phyloP scores from a whole-genome alignment of 2,113 vertebrate species.

The Chrysochloris asiatica region DNA sequence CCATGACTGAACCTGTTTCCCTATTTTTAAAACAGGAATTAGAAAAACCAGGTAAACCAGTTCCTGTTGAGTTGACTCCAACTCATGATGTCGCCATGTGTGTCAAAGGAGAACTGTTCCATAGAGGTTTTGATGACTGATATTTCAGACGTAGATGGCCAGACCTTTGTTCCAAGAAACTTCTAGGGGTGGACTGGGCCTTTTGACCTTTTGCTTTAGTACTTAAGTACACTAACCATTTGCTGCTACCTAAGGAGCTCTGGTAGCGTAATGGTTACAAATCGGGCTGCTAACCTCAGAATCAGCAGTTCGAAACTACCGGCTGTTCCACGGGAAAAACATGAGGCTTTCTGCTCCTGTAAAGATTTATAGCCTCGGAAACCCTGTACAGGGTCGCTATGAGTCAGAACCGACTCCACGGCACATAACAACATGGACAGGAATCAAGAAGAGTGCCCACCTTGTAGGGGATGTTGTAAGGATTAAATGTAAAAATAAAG shows the following conservation, averaged over 20 bases:
- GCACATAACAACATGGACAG: no score
- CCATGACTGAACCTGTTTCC: not conserved
- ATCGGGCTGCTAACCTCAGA: no score
- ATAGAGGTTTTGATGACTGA: not conserved
- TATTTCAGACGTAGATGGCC: not conserved
- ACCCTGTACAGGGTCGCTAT: no score
- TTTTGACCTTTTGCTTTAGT: not conserved
- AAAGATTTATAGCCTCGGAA: no score
- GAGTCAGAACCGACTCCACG: no score
- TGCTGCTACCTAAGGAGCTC: not conserved
- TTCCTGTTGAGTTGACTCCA: not conserved
- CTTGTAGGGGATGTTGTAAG: not conserved
- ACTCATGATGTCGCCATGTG: not conserved
- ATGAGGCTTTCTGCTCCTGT: no score
- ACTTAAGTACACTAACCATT: not conserved
- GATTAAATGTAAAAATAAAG: not conserved
- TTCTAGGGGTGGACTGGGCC: not conserved
- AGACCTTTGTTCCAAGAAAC: not conserved
- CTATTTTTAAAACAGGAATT: not conserved
- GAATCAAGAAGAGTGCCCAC: not conserved
- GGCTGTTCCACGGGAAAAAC: no score
- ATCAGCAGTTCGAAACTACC: no score
- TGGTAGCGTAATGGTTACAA: no score
- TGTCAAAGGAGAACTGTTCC: not conserved
- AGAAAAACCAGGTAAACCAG: not conserved